Base-by-base conservation (phyloP, 2,797 vertebrate genomes). In the Lepidocolaptes lacrymiger region DNA sequence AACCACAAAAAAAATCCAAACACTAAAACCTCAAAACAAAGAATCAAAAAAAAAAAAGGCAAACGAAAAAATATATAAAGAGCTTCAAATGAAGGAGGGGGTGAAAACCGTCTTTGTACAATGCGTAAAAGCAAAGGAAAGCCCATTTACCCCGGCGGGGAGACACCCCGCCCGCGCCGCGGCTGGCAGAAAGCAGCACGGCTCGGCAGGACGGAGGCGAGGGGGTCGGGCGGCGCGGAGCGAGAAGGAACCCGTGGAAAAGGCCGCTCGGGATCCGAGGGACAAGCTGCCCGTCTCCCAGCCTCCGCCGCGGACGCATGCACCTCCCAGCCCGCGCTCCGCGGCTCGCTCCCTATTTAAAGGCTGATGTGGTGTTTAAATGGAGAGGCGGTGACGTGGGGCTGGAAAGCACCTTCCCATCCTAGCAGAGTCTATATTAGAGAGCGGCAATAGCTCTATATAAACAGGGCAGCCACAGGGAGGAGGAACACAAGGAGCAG, bases 371-470 rank as follows among this genome's bases (percentile, higher is more conserved):
- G 98, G 98, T 98, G 98, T 99, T 99, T 99, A 99, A 99, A 99
- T 98, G 98, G 98, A 98, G 98, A 98, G 98, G 98, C 98, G 95
- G 98, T 99, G 99, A 99, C 99, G 99, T 99, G 99, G 98, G 98
- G 98, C 97, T 98, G 98, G 98, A 98, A 98, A 99, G 98, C 99
- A 98, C 99, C 99, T 98, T 99, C 99, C 99, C 99, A 99, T 99
- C 98, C 98, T 97, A 98, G 97, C 98, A 98, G 98, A 98, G 99
- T 99, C 99, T 99, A 99, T 99, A 99, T 99, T 99, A 99, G 99
- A 99, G 98, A 98, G 98, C 98, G 98, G 99, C 98, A 98, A 99
- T 99, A 98, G 99, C 99, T 97, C 98, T 99, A 99, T 99, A 99
- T 98, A 99, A 99, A 98, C 98, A 98, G 98, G 98, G 98, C 98